A percentile compares a stretch with the other conserved stretches of the same genome.
These are phyloP conservation scores for Zeugodacus cucurbitae DNA, from an alignment of 1,140 invertebrate species.

Conservation along the genomic window DNA sequence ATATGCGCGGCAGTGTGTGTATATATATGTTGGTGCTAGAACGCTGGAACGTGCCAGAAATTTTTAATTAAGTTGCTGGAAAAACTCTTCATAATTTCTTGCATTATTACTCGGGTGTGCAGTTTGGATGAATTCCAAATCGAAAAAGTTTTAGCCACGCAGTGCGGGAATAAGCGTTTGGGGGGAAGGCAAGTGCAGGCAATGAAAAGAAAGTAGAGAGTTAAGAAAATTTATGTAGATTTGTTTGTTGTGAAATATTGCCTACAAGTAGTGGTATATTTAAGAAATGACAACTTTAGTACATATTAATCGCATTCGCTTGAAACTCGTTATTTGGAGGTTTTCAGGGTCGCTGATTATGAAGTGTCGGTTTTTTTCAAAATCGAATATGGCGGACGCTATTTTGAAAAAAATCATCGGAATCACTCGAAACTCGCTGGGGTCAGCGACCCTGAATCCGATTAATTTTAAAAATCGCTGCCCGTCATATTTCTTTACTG, in stretches of 20 bases:
- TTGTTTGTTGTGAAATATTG: background rate
- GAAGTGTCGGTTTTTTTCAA: too few species aligned
- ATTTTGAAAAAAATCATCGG: too few species aligned
- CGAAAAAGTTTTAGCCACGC: constrained; percentile 3
- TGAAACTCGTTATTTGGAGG: too few species aligned
- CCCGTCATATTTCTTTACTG: too few species aligned
- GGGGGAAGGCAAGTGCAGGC: background rate
- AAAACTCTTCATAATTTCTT: constrained; percentile 17
- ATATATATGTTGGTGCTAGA: background rate
- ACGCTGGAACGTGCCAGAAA: background rate
- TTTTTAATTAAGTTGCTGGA: constrained; percentile 34
- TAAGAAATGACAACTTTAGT: too few species aligned
- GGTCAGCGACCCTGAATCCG: too few species aligned
- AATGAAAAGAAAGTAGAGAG: background rate
- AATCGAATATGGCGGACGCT: too few species aligned
- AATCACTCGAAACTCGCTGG: too few species aligned
- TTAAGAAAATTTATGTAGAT: background rate
- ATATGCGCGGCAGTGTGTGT: background rate
- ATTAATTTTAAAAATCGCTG: too few species aligned
- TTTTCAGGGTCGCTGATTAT: too few species aligned
- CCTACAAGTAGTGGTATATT: too few species aligned
- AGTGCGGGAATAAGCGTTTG: background rate
- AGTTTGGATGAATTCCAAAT: constrained; percentile 25
- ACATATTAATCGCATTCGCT: too few species aligned
- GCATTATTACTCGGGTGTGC: constrained; percentile 16